Evolutionary conservation across 1,140 invertebrate species (phyloP), one percentile per base, ranked within the genome.

Genomic region (Plutomurus gul): DNA sequence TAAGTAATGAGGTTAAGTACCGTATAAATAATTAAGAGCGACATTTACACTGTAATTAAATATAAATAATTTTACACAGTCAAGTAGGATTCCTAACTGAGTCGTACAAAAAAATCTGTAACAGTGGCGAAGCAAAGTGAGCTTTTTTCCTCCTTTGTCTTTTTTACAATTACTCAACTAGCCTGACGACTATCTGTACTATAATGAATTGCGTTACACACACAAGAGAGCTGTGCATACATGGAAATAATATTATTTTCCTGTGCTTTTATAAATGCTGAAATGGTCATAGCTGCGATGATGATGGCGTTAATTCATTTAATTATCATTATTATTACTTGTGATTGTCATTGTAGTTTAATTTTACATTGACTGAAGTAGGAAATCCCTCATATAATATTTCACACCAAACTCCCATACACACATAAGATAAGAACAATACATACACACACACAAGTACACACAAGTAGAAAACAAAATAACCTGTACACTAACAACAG

Each of bases 21-120:
- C 27, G 56, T 16, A 65, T 30, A 65, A 27, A 65, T 65, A 65
- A 65, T 65, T 65, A 65, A 65, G 56, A 65, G 56, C 56, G 27
- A 65, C 56, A 65, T 65, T 65, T 65, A 65, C 56, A 65, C 56
- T 65, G 56, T 65, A 65, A 65, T 65, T 65, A 65, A 25, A 6
- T 27, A 65, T 33, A 65, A 33, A 27, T 5, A 33, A 65, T 65
- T 33, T 65, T 13, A 10, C 7, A 65, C 25, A 56, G 39, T 3
- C 39, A 43, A 43, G 25, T 60, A 60, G 25, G 27, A 49, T 11
- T 49, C 16, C 10, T n/a, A 47, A 47, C n/a, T 7, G 46, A 18
- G 20, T 27, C 4, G 16, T 33, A 65, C 8, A 65, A 36, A 65
- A n/a, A 65, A 33, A 30, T 22, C 51, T 30, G 25, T 30, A 36